Base-by-base conservation (phyloP, 1,140 invertebrate genomes). In the Drosophila obscura region DNA sequence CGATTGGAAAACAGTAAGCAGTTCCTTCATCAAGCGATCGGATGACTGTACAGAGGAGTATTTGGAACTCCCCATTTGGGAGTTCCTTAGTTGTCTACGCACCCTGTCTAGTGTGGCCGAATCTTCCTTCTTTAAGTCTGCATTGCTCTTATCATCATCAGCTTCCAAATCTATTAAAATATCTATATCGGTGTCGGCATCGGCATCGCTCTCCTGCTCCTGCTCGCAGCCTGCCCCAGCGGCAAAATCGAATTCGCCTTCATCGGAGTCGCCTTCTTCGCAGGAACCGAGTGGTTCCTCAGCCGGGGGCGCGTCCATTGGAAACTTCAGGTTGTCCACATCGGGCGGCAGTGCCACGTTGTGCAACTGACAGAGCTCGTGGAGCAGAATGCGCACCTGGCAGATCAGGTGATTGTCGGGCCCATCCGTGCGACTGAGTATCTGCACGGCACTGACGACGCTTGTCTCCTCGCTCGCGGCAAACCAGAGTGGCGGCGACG, bases 21-120 rank as follows among this genome's bases (percentile, higher is more conserved):
- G 64, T 94, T 99, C 99, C 94, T 99, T 99, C 99, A 99, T 99
- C 48, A 99, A 94, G 71, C 99, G 94, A 93, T 99, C 99, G 22
- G 98, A 99, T 15, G 99, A 98, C 93, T 99, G 98, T 53, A 99
- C 97, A 19, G 11, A 1, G 5, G 22, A 49, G 41, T 19, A 4
- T 16, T 11, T 5, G 22, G 6, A 31, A 5, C 6, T 28, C 15
- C 8, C 11, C 4, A 5, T 13, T 92, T 98, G 98, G 92, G 98
- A 96, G 92, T 98, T 96, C 87, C 97, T 93, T 92, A 99, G 98
- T 92, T 97, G 98, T 92, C 98, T 97, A 92, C 97, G 95, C 90
- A 99, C 94, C 92, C 97, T 95, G 94, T 99, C 97, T 88, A 99
- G 91, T 28, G 97, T 98, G 49, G 97, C 97, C 91, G 98, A 94